Evolutionary conservation across 1,140 invertebrate species (phyloP), one percentile per base, ranked within the genome.

Genomic region (Cydia strobilella): DNA sequence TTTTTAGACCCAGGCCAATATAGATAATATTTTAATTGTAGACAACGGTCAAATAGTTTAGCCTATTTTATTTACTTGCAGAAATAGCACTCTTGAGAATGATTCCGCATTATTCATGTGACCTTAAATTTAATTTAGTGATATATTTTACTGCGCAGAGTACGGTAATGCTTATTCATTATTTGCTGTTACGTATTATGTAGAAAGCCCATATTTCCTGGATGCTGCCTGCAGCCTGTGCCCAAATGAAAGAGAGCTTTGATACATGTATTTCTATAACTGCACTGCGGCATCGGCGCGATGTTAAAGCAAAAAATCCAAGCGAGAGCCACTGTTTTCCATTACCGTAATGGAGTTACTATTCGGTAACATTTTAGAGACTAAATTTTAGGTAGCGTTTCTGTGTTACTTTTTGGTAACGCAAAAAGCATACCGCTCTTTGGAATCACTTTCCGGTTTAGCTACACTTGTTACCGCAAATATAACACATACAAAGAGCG

Each of bases 321-420:
- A 85, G 83, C 75, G 79, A 88, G 82, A 83, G 83, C 82, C 84
- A 89, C 84, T 88, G 84, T 88, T 86, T 90, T 87, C 86, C 88
- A 91, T 90, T 89, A 89, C 80, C 76, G 79, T 90, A 90, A 90
- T 90, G 86, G 86, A 90, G 84, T 89, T 89, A 89, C 81, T 85
- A 87, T 83, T 84, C 80, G 82, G 79, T 84, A 82, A 87, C 80
- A 82, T 84, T 86, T 89, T 84, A 83, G 85, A 77, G 78, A 83
- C 84, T 84, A 80, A 84, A 86, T 86, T 87, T 87, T 81, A 76
- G 76, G 69, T 39, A 71, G 45, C 48, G 72, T 72, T 75, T 35
- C 65, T 69, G 18, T 69, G 65, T 35, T 31, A 75, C 77, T 77
- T 80, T 83, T 83, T 80, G 75, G 74, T 77, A 74, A 76, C 76